Evolutionary conservation across 2,113 vertebrate species (phyloP).

Genomic region (Microtus montanus): DNA sequence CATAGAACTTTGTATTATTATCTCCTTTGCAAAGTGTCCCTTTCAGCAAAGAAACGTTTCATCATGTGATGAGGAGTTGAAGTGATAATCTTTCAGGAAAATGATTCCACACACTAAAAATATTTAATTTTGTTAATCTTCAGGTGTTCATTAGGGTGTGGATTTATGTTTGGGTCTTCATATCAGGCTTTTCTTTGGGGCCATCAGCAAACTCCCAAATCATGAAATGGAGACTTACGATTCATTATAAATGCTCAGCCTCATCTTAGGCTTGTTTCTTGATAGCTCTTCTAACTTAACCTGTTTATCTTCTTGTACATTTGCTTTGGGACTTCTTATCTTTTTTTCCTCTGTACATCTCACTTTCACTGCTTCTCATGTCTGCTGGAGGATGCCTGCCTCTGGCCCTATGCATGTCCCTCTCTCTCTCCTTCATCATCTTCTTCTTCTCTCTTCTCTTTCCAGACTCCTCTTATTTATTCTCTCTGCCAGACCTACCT

Average conservation of each 20-base stretch:
- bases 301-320: background rate
- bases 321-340: background rate
- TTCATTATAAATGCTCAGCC: background rate
- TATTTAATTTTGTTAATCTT: background rate
- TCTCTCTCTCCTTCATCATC: background rate
- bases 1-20: background rate
- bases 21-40: no score
- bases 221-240: background rate
- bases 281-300: background rate
- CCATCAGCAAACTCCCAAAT: background rate
- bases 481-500: background rate
- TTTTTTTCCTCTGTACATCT: background rate
- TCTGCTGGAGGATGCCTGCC: background rate
- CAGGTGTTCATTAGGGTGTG: background rate
- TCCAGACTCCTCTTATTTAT: background rate
- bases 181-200: background rate
- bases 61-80: background rate
- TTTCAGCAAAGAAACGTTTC: background rate
- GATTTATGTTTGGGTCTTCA: background rate
- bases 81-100: background rate
- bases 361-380: background rate
- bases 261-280: background rate
- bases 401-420: background rate
- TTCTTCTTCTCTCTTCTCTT: background rate
- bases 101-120: background rate